Evolutionary conservation across 2,888 invertebrate genomes (phyloP).

Genomic region (Acheta domesticus): DNA sequence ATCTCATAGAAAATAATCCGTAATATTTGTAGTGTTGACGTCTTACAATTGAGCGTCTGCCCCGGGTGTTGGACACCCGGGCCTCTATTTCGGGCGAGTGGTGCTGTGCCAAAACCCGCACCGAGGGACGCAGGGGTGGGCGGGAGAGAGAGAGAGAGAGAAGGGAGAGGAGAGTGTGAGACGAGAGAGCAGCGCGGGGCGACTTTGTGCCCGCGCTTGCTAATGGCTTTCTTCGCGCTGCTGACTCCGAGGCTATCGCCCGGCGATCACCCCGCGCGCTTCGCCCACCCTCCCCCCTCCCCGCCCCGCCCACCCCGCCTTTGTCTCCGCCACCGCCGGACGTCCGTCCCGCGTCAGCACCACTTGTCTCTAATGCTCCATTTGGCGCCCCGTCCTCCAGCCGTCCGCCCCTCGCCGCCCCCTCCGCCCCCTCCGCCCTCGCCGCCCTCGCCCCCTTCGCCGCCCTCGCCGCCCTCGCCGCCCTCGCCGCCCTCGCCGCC

Average conservation of each 20-base stretch:
- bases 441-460: not conserved
- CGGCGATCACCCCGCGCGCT: not conserved
- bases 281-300: not conserved
- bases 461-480: not conserved
- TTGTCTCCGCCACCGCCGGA: not conserved
- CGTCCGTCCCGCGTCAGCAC: slow-evolving; percentile 12
- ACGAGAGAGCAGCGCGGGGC: no score
- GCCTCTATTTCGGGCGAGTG: no score
- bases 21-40: no score
- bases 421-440: not conserved
- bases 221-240: not conserved
- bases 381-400: not conserved
- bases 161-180: no score
- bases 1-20: no score
- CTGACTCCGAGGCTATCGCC: not conserved
- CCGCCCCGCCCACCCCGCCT: slow-evolving; percentile 20
- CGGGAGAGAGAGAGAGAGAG: no score
- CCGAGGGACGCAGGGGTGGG: no score
- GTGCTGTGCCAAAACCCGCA: no score
- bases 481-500: not conserved
- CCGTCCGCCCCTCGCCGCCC: not conserved
- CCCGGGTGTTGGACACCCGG: no score
- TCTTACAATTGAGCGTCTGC: no score
- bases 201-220: no score
- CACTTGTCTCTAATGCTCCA: slow-evolving; percentile 18